Evolutionary conservation across 2,113 vertebrate species (phyloP).

Genomic region (Petromus typicus): DNA sequence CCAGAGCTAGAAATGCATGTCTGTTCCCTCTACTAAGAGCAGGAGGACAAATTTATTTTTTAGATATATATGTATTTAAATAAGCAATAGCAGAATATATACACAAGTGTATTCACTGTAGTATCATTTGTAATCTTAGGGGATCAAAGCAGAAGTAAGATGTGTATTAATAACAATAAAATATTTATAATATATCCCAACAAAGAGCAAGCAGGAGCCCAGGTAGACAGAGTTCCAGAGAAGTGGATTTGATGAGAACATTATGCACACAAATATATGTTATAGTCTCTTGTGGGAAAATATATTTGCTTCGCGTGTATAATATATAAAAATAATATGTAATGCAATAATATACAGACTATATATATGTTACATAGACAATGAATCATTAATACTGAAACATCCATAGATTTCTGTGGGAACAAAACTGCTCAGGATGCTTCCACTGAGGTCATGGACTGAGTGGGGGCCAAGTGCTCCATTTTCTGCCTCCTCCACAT

Average conservation of each 20-base stretch:
- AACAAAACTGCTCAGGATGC: background rate
- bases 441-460: background rate
- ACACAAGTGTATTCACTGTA: background rate
- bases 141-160: background rate
- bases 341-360: background rate
- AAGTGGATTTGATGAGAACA: background rate
- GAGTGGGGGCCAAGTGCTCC: background rate
- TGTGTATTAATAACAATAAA: background rate
- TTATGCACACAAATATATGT: background rate
- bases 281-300: background rate
- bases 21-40: background rate
- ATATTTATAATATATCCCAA: background rate
- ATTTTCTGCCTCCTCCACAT: background rate
- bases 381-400: background rate
- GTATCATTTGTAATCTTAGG: background rate
- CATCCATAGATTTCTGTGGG: background rate
- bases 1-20: background rate
- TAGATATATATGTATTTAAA: background rate
- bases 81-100: slow-evolving; percentile 9
- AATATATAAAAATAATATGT: background rate
- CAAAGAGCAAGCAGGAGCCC: background rate
- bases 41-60: background rate
- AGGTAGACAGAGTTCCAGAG: background rate
- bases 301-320: background rate
- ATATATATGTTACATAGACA: background rate